phyloP scores from a whole-genome alignment of 2,113 vertebrate species.

The Myrmecophaga tridactyla region DNA sequence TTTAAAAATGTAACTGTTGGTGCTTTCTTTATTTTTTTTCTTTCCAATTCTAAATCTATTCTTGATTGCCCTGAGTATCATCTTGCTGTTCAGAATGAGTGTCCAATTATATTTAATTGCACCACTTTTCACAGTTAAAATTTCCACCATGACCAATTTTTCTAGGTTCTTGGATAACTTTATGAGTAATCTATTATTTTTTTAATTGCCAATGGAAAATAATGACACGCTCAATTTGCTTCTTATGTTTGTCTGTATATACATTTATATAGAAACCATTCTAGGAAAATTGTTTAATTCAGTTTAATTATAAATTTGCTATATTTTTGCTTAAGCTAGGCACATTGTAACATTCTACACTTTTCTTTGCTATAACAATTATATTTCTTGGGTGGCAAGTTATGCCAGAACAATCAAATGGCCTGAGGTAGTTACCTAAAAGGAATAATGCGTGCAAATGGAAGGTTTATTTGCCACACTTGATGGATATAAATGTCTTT shows the following conservation, averaged over 20 bases:
- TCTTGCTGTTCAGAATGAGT: constrained; percentile 57
- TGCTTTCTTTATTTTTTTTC: constrained; percentile 37
- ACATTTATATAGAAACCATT: background rate
- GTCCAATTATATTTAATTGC: constrained; percentile 72
- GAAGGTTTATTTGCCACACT: background rate
- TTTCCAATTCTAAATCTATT: constrained; percentile 47
- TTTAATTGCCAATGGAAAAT: constrained; percentile 60
- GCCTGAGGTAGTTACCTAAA: background rate
- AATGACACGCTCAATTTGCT: constrained; percentile 53
- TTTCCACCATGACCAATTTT: constrained; percentile 60
- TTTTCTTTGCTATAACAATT: constrained; percentile 35
- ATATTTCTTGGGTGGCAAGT: constrained; percentile 35
- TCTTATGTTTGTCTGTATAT: constrained; percentile 55
- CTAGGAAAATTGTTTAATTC: constrained; percentile 54
- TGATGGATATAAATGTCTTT: background rate
- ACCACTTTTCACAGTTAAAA: constrained; percentile 69
- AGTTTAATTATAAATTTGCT: constrained; percentile 56
- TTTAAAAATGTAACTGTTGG: constrained; percentile 46
- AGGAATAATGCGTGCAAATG: background rate
- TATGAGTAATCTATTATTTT: constrained; percentile 55
- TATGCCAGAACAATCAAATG: background rate
- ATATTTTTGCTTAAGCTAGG: constrained; percentile 3
- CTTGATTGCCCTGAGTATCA: constrained; percentile 51
- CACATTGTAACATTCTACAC: background rate
- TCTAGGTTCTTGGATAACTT: constrained; percentile 58